Evolutionary conservation across 2,888 invertebrate genomes (phyloP), one percentile per base, ranked within the genome.

Genomic region (Sarcophaga subvicina): DNA sequence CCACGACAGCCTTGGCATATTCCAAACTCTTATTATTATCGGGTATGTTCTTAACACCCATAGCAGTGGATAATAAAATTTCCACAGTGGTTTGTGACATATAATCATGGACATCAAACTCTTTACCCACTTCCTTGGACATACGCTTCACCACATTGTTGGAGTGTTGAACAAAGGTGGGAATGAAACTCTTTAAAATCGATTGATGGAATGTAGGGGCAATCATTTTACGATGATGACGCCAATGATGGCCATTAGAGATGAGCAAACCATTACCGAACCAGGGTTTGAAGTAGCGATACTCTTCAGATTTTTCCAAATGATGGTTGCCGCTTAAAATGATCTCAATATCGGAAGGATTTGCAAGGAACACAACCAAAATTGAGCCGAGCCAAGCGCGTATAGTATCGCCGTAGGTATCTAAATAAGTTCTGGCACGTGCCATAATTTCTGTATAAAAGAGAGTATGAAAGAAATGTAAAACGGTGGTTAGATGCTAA

Each of bases 131-230:
- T 93, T 96, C 96, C 63, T 95, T 94, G 83, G 94, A 94, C 94
- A 97, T 94, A 89, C 95, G 96, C 0, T 95, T 94, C 0, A 96
- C 96, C 0, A 96, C 96, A 62, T 95, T 94, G 76, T 94, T 94
- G 66, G 96, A 96, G 93, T 97, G 97, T 10, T 95, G 95, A 87
- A 97, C 97, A 93, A 97, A 97, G 0, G 96, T 94, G 71, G 95
- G 95, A 87, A 97, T 95, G 91, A 97, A 97, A 1, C 96, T 96
- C 93, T 97, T 97, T 62, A 97, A 93, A 2, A 97, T 96, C 91
- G 97, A 97, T 91, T 97, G 95, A 91, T 97, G 97, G 94, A 97
- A 97, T 64, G 97, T 97, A 14, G 97, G 97, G 0, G 97, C 97
- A 88, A 97, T 97, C 92, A 97, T 95, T 94, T 97, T 97, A 49